phyloP scores from a whole-genome alignment of 2,888 invertebrate genomes.

The Phlogophora meticulosa region DNA sequence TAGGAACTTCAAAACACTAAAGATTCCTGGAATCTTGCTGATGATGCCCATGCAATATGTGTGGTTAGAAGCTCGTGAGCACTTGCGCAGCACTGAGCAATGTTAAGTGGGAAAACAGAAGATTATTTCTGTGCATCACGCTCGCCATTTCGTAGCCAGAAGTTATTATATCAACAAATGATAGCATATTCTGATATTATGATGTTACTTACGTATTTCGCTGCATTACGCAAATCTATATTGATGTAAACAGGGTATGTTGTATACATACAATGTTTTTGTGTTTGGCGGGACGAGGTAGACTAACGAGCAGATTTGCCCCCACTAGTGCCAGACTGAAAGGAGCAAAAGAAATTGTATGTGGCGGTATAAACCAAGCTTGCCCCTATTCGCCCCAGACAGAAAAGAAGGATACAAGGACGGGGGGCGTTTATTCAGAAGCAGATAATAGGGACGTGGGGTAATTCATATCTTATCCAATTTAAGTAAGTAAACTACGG shows the following conservation, averaged over 20 bases:
- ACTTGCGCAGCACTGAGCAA: constrained; percentile 15
- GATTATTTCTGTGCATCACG: constrained; percentile 25
- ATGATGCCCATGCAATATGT: not conserved
- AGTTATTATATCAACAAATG: constrained; percentile 39
- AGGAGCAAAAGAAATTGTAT: constrained; percentile 28
- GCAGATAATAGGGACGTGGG: constrained; percentile 5
- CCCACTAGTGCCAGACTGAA: constrained; percentile 20
- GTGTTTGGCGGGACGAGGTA: constrained; percentile 5
- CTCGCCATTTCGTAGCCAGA: constrained; percentile 11
- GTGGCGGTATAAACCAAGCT: not conserved
- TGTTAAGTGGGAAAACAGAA: constrained; percentile 8
- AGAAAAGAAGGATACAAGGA: constrained; percentile 31
- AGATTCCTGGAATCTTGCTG: constrained; percentile 2
- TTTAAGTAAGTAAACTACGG: not conserved
- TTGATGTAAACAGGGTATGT: constrained; percentile 13
- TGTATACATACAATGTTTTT: constrained; percentile 6
- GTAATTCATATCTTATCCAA: constrained; percentile 14
- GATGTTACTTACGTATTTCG: constrained; percentile 26
- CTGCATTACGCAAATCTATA: constrained; percentile 24
- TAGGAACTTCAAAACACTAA: constrained; percentile 3
- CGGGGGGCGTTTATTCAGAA: not conserved
- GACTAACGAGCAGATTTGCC: constrained; percentile 11
- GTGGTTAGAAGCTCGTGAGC: not conserved
- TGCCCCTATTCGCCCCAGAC: constrained; percentile 11
- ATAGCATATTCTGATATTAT: constrained; percentile 24